Conservation (phyloP, 2,113 vertebrate species). For the Ursus arctos region DNA sequence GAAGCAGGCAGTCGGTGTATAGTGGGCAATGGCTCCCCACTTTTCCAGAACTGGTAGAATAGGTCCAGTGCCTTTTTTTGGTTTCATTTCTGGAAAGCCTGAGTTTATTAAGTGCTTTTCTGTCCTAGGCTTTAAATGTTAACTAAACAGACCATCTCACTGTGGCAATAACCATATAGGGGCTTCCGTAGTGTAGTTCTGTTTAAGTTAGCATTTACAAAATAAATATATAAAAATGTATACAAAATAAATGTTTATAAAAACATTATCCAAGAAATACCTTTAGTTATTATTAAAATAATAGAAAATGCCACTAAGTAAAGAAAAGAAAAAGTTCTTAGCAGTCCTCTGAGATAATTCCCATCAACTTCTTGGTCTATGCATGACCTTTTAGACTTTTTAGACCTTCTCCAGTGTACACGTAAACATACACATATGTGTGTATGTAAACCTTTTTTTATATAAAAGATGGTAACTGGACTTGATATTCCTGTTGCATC, state of each 20-base stretch:
- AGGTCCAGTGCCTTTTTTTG: background rate
- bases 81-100: conserved; percentile 9
- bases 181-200: background rate
- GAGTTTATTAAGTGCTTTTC: background rate
- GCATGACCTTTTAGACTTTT: background rate
- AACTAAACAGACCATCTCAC: background rate
- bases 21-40: background rate
- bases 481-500: background rate
- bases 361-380: background rate
- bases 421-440: background rate
- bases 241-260: background rate
- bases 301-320: conserved; percentile 30
- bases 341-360: background rate
- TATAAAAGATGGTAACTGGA: background rate
- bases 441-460: background rate
- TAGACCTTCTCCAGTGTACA: background rate
- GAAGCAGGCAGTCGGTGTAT: no score
- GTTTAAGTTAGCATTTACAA: background rate
- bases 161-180: background rate
- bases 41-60: background rate
- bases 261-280: background rate
- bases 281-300: conserved; percentile 6
- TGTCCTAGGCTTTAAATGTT: background rate
- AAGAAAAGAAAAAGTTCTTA: conserved; percentile 27
- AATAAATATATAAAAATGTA: background rate